phyloP scores from a whole-genome alignment of 2,113 vertebrate genomes.

The Ochotona curzoniae region DNA sequence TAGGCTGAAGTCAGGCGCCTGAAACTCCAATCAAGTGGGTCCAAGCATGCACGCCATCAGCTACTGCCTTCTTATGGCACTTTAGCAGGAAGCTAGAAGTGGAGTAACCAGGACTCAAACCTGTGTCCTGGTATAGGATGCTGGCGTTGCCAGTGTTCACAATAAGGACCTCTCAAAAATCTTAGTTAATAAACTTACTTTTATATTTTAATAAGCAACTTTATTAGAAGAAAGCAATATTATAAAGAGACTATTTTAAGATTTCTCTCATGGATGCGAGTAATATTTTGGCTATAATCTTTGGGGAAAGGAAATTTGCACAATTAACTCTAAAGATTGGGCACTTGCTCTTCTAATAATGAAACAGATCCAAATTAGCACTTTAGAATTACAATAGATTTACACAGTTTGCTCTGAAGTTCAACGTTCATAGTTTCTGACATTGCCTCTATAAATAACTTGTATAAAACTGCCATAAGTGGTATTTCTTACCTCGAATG shows the following conservation, averaged over 20 bases:
- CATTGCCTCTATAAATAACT: background rate
- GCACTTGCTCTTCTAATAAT: background rate
- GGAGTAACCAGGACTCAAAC: too few relatives aligned
- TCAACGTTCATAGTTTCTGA: background rate
- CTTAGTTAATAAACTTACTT: background rate
- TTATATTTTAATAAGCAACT: background rate
- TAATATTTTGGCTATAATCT: background rate
- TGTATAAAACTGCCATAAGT: background rate
- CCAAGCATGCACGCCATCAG: too few relatives aligned
- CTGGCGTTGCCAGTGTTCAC: too few relatives aligned
- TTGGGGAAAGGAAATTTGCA: background rate
- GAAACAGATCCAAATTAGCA: background rate
- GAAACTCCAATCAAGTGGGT: too few relatives aligned
- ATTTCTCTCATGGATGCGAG: background rate
- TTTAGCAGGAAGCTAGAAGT: too few relatives aligned
- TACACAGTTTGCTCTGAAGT: background rate
- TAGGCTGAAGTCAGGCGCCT: too few relatives aligned
- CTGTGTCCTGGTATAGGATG: too few relatives aligned
- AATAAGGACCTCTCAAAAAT: background rate
- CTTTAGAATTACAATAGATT: background rate
- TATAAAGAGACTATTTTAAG: background rate
- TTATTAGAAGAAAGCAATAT: background rate
- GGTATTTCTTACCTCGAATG: constrained; percentile 56
- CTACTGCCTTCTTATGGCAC: too few relatives aligned
- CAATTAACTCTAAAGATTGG: background rate